These are phyloP conservation scores for Stenoptilia bipunctidactyla DNA, from an alignment of 2,888 invertebrate genomes.

Conservation along the genomic window DNA sequence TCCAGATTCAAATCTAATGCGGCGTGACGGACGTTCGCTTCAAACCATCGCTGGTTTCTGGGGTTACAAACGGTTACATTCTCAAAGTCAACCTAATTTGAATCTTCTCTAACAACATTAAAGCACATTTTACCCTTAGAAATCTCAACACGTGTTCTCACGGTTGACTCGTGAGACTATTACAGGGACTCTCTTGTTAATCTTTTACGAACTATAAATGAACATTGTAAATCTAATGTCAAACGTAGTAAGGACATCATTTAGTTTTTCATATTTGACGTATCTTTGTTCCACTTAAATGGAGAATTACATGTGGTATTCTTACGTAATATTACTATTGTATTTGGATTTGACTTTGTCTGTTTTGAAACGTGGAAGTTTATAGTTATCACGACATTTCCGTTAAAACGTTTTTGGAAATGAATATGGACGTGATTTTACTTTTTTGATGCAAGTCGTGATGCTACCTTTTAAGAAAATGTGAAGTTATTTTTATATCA, in stretches of 20 bases:
- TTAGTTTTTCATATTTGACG: conserved; percentile 7
- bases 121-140: conserved; percentile 1
- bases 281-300: conserved; percentile 16
- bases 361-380: conserved; percentile 6
- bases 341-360: conserved; percentile 10
- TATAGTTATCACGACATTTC: conserved; percentile 21
- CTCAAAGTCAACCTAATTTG: conserved; percentile 9
- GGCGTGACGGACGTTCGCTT: conserved; percentile 41
- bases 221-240: not conserved
- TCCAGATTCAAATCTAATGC: conserved; percentile 60
- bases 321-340: conserved; percentile 17
- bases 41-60: conserved; percentile 1
- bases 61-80: conserved; percentile 1
- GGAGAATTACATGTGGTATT: conserved; percentile 24
- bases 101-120: conserved; percentile 12
- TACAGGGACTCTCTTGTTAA: conserved; percentile 19
- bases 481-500: not conserved
- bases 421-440: conserved; percentile 2
- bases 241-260: not conserved
- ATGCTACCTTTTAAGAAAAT: not conserved
- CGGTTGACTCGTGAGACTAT: conserved; percentile 27
- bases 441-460: conserved; percentile 13
- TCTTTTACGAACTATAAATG: not conserved
- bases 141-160: conserved; percentile 27
- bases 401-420: conserved; percentile 2